These are phyloP conservation scores for Zaprionus africanus DNA, from an alignment of 1,140 invertebrate species.

Conservation along the genomic window DNA sequence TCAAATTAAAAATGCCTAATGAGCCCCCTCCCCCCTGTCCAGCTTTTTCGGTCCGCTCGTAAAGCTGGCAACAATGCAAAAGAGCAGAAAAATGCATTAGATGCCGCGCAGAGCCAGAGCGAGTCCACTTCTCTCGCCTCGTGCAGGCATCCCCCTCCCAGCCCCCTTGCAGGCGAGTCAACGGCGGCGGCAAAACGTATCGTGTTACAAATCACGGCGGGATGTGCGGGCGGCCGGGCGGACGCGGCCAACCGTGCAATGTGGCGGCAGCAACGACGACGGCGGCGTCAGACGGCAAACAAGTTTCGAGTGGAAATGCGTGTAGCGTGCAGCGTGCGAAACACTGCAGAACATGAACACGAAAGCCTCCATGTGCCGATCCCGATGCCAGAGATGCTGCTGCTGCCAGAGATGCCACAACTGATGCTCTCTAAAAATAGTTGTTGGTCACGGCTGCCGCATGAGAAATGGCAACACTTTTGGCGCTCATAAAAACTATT, in stretches of 20 bases:
- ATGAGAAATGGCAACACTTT: slow-evolving; percentile 83
- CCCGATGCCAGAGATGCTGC: slow-evolving; percentile 46
- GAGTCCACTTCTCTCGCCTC: slow-evolving; percentile 9
- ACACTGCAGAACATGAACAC: slow-evolving; percentile 78
- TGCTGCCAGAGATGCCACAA: slow-evolving; percentile 29
- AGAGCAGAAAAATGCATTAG: slow-evolving; percentile 81
- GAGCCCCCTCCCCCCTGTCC: slow-evolving; percentile 45
- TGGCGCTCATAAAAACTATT: slow-evolving; percentile 81
- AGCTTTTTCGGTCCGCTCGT: neutral
- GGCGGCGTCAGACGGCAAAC: slow-evolving; percentile 45
- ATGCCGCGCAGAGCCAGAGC: slow-evolving; percentile 40
- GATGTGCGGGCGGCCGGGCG: slow-evolving; percentile 43
- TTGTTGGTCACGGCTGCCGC: slow-evolving; percentile 48
- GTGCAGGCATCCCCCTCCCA: neutral
- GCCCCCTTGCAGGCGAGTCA: slow-evolving; percentile 32
- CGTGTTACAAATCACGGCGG: slow-evolving; percentile 80
- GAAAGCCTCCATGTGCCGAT: slow-evolving; percentile 52
- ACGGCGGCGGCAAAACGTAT: slow-evolving; percentile 75
- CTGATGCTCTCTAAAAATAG: slow-evolving; percentile 77
- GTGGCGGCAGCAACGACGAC: slow-evolving; percentile 13
- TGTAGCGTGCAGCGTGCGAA: slow-evolving; percentile 82
- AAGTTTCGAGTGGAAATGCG: slow-evolving; percentile 83
- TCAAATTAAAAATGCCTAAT: slow-evolving; percentile 84
- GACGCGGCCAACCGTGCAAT: slow-evolving; percentile 13
- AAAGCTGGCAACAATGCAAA: slow-evolving; percentile 57